Conservation (phyloP, 2,888 invertebrate species). For the Drosophila histrio region DNA sequence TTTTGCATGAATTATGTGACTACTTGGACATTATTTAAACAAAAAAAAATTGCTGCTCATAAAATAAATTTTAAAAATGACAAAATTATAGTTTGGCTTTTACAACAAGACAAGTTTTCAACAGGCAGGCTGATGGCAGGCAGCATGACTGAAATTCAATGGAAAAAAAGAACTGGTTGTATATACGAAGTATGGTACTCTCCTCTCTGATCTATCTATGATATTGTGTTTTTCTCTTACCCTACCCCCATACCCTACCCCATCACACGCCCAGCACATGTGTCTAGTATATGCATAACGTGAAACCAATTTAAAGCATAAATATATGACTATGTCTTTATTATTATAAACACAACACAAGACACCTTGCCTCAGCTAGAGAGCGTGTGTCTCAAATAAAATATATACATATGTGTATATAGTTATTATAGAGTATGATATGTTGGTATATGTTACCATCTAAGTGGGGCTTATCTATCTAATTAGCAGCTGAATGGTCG, state of each 20-base stretch:
- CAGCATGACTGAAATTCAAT: slow-evolving; percentile 53
- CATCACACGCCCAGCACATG: neutral
- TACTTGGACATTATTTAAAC: slow-evolving; percentile 74
- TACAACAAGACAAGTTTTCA: slow-evolving; percentile 66
- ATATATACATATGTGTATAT: slow-evolving; percentile 18
- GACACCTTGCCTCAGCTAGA: slow-evolving; percentile 13
- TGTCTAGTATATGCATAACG: slow-evolving; percentile 61
- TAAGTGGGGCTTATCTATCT: slow-evolving; percentile 60
- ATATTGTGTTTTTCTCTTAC: slow-evolving; percentile 17
- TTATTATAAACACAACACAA: slow-evolving; percentile 58
- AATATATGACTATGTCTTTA: slow-evolving; percentile 77
- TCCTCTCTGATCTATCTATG: slow-evolving; percentile 1
- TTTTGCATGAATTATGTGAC: slow-evolving; percentile 80
- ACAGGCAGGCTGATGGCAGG: slow-evolving; percentile 9
- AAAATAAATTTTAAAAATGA: slow-evolving; percentile 79
- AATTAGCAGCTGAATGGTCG: slow-evolving; percentile 73
- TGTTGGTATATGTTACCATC: slow-evolving; percentile 24
- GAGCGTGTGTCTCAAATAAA: slow-evolving; percentile 40
- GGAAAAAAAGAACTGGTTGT: slow-evolving; percentile 66
- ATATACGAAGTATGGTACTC: slow-evolving; percentile 23
- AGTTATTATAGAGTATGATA: slow-evolving; percentile 18
- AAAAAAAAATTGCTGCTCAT: slow-evolving; percentile 70
- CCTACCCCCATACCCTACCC: neutral
- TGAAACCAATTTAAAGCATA: slow-evolving; percentile 67
- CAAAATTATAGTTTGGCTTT: slow-evolving; percentile 73